Evolutionary conservation across 2,888 invertebrate genomes (phyloP).

Genomic region (Stenodera caucasica): DNA sequence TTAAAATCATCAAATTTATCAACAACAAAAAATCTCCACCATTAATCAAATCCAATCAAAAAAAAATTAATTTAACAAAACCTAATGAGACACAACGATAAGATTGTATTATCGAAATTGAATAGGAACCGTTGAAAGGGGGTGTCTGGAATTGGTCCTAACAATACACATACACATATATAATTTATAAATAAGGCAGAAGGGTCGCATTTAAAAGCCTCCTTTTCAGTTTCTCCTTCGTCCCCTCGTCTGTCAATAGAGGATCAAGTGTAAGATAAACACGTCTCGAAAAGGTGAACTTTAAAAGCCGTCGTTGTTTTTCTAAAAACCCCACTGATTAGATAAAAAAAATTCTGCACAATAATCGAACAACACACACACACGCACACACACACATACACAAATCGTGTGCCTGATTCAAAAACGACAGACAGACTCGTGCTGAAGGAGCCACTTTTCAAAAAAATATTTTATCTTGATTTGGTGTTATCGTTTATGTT

Average conservation of each 20-base stretch:
- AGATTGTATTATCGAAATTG: background rate
- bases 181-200: background rate
- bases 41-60: background rate
- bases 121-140: slow-evolving; percentile 4
- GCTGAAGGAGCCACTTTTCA: slow-evolving; percentile 6
- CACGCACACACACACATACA: too few relatives aligned
- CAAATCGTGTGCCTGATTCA: background rate
- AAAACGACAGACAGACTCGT: background rate
- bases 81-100: background rate
- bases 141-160: slow-evolving; percentile 2
- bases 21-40: background rate
- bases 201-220: slow-evolving; percentile 6
- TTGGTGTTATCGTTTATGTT: slow-evolving; percentile 5
- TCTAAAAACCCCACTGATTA: background rate
- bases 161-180: background rate
- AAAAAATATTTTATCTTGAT: background rate
- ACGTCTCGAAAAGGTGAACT: slow-evolving; percentile 3
- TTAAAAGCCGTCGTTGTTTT: background rate
- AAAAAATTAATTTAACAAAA: slow-evolving; percentile 1
- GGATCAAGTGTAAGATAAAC: slow-evolving; percentile 8
- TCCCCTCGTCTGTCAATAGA: slow-evolving; percentile 1
- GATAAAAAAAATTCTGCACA: slow-evolving; percentile 7
- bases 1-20: background rate
- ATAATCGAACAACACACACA: background rate
- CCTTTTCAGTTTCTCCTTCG: background rate